A percentile compares a stretch with the other conserved stretches of the same genome.
Evolutionary conservation across 2,888 invertebrate species (phyloP).

Genomic region (Standfussiana lucernea): DNA sequence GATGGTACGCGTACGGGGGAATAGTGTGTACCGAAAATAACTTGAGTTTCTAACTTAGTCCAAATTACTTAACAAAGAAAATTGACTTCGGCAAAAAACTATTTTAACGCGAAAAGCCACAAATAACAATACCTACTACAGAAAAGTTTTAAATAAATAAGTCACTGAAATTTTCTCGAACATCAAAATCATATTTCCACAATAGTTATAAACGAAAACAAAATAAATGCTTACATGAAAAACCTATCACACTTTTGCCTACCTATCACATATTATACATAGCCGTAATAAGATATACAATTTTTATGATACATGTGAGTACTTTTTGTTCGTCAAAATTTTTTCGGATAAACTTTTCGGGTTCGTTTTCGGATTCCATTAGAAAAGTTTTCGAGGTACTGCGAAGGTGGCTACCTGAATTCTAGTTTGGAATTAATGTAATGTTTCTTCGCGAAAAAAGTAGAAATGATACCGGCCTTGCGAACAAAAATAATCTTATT

Average conservation of each 20-base stretch:
- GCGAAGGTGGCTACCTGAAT: conserved; percentile 44
- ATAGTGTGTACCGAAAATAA: neutral
- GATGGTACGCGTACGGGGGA: too few species aligned
- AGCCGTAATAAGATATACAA: conserved; percentile 36
- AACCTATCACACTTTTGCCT: conserved; percentile 62
- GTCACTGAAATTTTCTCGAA: conserved; percentile 9
- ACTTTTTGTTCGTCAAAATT: conserved; percentile 59
- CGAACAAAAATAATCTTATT: conserved; percentile 15
- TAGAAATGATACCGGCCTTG: conserved; percentile 21
- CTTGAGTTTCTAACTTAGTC: neutral
- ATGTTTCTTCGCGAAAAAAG: conserved; percentile 55
- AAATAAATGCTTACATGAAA: conserved; percentile 58
- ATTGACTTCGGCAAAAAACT: neutral
- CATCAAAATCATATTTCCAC: conserved; percentile 30
- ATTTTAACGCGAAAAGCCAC: neutral
- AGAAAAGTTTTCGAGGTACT: conserved; percentile 60
- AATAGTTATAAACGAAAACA: conserved; percentile 34
- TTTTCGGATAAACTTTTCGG: conserved; percentile 64
- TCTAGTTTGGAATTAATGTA: conserved; percentile 59
- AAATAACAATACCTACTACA: neutral
- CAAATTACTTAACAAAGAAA: conserved; percentile 17
- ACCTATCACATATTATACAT: conserved; percentile 1
- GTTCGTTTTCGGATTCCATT: conserved; percentile 68
- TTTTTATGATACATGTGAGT: conserved; percentile 58
- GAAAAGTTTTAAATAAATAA: conserved; percentile 26